Base-by-base conservation (phyloP, 2,113 vertebrate species). In the Cichladusa arquata region DNA sequence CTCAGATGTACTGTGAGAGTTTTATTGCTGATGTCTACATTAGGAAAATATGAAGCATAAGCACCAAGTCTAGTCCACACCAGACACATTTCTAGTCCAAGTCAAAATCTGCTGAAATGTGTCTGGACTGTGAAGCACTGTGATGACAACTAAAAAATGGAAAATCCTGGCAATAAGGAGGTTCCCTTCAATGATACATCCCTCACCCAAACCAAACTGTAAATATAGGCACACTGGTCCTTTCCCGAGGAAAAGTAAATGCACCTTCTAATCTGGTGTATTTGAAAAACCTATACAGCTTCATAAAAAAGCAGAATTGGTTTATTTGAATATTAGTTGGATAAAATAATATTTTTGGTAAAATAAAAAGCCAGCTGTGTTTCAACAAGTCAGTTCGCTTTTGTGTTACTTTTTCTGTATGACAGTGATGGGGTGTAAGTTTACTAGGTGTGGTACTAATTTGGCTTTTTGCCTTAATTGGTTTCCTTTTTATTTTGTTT, bases 11-110 rank as follows among this genome's bases (percentile, higher is more conserved):
- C 14, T 31, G 44, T 50, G 28, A 36, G 86, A 78, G 28, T 58
- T 76, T 80, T 76, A 67, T 60, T 76, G 53, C 36, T 88, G 38
- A 76, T 33, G 26, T 64, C 38, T 86, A 51, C 40, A 47, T 38
- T 38, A 86, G 20, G 23, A 72, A 88, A 88, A 74, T 82, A 83
- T 82, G 66, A 17, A 76, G 62, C 18, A 64, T 29, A 80, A 60
- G 8, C 13, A 31, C n/a, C 17, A 76, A 40, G 24, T 57, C 7
- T 56, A 65, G 48, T 67, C 47, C 44, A 54, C 25, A 50, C 4
- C 53, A 81, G 44, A 71, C 51, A 58, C 10, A 9, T 71, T 88
- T 81, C 45, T 47, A 40, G 44, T 45, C 61, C 69, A 89, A 89
- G 53, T 24, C 10, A 53, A 58, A 74, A 89, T 67, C 53, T 67